These are phyloP conservation scores for Neodon shergylaensis DNA, from an alignment of 2,113 vertebrate species.

Conservation along the genomic window DNA sequence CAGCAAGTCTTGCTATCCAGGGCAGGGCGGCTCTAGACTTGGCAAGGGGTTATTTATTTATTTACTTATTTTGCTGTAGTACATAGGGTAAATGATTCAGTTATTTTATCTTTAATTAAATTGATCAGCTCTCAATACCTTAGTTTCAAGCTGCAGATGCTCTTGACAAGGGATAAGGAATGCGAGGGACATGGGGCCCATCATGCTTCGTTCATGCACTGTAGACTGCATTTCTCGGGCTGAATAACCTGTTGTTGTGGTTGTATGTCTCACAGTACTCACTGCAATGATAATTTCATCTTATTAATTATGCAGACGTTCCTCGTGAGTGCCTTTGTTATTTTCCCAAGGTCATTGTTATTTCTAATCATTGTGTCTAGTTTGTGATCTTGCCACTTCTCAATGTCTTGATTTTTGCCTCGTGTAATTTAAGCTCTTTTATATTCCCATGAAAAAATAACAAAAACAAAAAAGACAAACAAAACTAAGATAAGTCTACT, in stretches of 20 bases:
- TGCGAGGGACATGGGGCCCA: background rate
- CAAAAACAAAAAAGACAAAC: background rate
- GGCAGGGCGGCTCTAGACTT: background rate
- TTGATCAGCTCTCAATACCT: background rate
- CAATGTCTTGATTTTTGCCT: constrained; percentile 20
- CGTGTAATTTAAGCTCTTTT: background rate
- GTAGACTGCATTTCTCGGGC: background rate
- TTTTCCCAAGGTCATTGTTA: constrained; percentile 46
- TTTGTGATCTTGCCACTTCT: constrained; percentile 9
- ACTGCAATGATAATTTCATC: background rate
- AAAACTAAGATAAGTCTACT: background rate
- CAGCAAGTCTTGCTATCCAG: background rate
- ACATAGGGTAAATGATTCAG: background rate
- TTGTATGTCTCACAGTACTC: constrained; percentile 8
- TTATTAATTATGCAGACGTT: constrained; percentile 56
- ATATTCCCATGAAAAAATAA: background rate
- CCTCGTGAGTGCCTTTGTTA: constrained; percentile 7
- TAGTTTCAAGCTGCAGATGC: background rate
- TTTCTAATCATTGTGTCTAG: background rate
- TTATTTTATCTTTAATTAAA: constrained; percentile 13
- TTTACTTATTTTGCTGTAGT: background rate
- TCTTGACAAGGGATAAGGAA: background rate
- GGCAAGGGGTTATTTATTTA: background rate
- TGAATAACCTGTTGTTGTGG: background rate
- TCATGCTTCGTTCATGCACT: background rate